Percentiles rank a stretch among this genome's conserved stretches.
These are phyloP conservation scores for Bovichtus variegatus DNA, from an alignment of 2,797 vertebrate genomes.

Conservation along the genomic window DNA sequence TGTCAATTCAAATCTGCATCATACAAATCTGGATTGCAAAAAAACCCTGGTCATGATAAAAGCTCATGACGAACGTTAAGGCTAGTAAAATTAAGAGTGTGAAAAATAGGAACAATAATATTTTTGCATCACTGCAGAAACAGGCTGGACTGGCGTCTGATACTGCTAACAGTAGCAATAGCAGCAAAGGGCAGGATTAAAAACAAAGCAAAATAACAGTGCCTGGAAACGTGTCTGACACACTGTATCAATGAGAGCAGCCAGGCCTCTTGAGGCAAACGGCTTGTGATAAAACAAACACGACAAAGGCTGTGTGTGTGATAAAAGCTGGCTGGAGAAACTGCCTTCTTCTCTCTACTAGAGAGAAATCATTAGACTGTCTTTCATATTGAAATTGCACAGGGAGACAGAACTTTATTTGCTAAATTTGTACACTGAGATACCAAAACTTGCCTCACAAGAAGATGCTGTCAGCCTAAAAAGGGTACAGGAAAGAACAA, in stretches of 20 bases:
- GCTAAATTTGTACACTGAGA: slow-evolving; percentile 56
- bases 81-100: slow-evolving; percentile 35
- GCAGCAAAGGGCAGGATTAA: slow-evolving; percentile 68
- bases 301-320: slow-evolving; percentile 64
- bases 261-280: slow-evolving; percentile 72
- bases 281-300: slow-evolving; percentile 72
- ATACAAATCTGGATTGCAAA: slow-evolving; percentile 74
- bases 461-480: slow-evolving; percentile 55
- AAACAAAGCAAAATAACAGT: slow-evolving; percentile 62
- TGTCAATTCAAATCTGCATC: slow-evolving; percentile 68
- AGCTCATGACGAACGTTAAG: slow-evolving; percentile 55
- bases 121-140: slow-evolving; percentile 58
- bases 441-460: slow-evolving; percentile 53
- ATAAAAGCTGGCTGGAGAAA: slow-evolving; percentile 65
- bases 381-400: slow-evolving; percentile 58
- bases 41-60: slow-evolving; percentile 60
- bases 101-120: neutral
- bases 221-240: slow-evolving; percentile 75
- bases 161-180: slow-evolving; percentile 56
- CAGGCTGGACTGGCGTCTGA: slow-evolving; percentile 63
- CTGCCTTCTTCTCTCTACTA: slow-evolving; percentile 35
- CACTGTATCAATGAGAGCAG: slow-evolving; percentile 72
- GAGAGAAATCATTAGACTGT: slow-evolving; percentile 54
- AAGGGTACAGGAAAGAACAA: slow-evolving; percentile 50
- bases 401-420: slow-evolving; percentile 60